These are phyloP conservation scores for Camelus dromedarius DNA, from an alignment of 2,113 vertebrate genomes.

Conservation along the genomic window DNA sequence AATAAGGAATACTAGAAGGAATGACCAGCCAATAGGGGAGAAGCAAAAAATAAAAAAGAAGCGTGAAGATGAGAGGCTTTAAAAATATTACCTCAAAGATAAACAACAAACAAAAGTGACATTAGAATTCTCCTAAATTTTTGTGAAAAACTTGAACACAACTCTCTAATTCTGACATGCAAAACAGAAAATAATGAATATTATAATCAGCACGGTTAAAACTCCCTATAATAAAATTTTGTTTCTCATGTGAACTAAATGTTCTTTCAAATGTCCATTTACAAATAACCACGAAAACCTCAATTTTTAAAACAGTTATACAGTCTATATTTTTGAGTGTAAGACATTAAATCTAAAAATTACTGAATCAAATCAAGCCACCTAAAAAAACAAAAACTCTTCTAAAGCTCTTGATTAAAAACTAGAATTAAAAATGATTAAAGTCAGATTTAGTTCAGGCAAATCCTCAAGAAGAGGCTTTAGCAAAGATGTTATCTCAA, in stretches of 20 bases:
- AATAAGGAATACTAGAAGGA: background rate
- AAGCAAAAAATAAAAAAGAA: background rate
- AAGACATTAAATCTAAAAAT: background rate
- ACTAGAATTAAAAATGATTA: slow-evolving; percentile 2
- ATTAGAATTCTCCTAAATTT: background rate
- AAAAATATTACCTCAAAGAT: background rate
- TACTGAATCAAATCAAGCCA: slow-evolving; percentile 19
- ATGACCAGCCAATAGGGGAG: background rate
- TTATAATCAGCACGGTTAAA: background rate
- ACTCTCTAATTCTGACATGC: background rate
- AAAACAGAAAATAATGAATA: slow-evolving; percentile 26
- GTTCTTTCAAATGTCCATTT: slow-evolving; percentile 23
- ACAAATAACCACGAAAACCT: background rate
- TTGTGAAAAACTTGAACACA: background rate
- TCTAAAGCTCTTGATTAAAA: background rate
- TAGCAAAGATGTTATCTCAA: slow-evolving; percentile 79
- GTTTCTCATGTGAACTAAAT: background rate
- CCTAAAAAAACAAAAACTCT: background rate
- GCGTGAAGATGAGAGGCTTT: background rate
- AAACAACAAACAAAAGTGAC: background rate
- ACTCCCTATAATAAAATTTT: background rate
- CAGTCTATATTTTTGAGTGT: background rate
- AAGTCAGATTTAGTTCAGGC: slow-evolving; percentile 62
- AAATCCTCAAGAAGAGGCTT: slow-evolving; percentile 74
- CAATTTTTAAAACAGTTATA: background rate